Percentiles rank a stretch among this genome's conserved stretches.
Conservation (phyloP, 2,888 invertebrate species). For the Drosophila ezoana region DNA sequence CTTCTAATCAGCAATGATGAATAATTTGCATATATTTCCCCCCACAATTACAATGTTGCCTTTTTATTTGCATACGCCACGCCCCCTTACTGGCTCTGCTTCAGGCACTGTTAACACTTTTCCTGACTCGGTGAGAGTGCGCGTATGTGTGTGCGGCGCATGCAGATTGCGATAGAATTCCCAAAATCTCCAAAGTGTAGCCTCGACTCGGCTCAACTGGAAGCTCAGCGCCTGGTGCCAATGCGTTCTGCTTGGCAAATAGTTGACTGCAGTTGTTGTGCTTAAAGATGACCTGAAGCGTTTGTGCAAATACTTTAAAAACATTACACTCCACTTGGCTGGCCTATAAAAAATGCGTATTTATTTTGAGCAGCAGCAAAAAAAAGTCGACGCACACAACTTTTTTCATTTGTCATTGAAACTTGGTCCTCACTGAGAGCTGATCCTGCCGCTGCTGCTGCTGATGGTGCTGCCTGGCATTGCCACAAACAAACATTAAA, state of each 20-base stretch:
- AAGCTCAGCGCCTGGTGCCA: constrained; percentile 6
- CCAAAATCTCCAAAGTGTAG: constrained; percentile 79
- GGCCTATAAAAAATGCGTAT: constrained; percentile 75
- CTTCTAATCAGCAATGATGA: constrained; percentile 84
- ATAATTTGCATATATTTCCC: constrained; percentile 84
- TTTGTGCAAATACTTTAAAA: constrained; percentile 31
- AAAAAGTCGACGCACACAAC: constrained; percentile 46
- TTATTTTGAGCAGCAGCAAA: constrained; percentile 67
- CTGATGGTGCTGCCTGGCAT: constrained; percentile 34
- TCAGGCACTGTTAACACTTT: constrained; percentile 64
- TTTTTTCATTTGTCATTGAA: constrained; percentile 80
- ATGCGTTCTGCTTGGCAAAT: constrained; percentile 51
- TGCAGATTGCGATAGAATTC: constrained; percentile 79
- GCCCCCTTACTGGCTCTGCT: constrained; percentile 3
- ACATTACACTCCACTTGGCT: constrained; percentile 38
- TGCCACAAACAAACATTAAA: constrained; percentile 79
- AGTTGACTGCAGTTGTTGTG: constrained; percentile 49
- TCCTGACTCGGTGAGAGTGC: constrained; percentile 38
- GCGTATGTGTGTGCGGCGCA: constrained; percentile 51
- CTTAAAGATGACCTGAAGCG: constrained; percentile 50
- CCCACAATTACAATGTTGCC: constrained; percentile 79
- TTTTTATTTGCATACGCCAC: constrained; percentile 71
- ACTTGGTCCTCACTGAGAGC: constrained; percentile 67
- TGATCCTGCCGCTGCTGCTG: constrained; percentile 1
- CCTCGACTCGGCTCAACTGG: constrained; percentile 44